Base-by-base conservation (phyloP, 2,797 vertebrate species). In the Heteromormyrus szaboi region DNA sequence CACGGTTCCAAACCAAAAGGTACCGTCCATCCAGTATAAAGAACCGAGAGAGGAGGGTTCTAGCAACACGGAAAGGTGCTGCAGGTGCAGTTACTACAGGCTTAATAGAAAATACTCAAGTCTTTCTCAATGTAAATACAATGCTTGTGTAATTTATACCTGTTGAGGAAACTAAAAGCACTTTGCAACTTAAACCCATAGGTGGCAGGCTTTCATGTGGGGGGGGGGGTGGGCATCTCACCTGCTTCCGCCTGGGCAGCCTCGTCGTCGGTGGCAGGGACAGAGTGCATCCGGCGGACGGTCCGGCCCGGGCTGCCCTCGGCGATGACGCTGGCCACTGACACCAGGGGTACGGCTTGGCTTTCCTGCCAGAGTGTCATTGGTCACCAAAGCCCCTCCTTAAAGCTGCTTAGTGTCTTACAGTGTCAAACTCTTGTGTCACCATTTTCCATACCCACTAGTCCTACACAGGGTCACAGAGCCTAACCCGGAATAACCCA, bases 301-400 rank as follows among this genome's bases (percentile, higher is more conserved):
- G 86, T 90, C 91, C 96, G 97, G 88, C 86, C 90, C 0, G 94
- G 90, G 53, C 92, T 93, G 19, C 92, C 91, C 25, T 96, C 95
- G 0, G 94, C 90, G 14, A 95, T 90, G 88, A 97, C 92, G 0
- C 93, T 96, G 90, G 95, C 96, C 88, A 99, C 94, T 0, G 97
- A 96, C 68, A 96, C 76, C 81, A 98, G 93, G 0, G 97, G 97
- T 85, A 97, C 94, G 2, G 97, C 97, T 92, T 98, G 98, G 91
- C 95, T 96, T 89, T 98, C 98, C 98, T 97, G 92, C 85, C 59
- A 2, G 1, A 85, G 11, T 17, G 7, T 59, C 41, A 54, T 3
- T 33, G 84, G 4, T 33, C 7, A 54, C 1, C 33, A 14, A 54
- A n/a, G 44, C 7, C 17, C 7, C 11, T 86, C 12, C 53, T 17